phyloP scores from a whole-genome alignment of 2,888 invertebrate genomes.

The Diogma glabrata region DNA sequence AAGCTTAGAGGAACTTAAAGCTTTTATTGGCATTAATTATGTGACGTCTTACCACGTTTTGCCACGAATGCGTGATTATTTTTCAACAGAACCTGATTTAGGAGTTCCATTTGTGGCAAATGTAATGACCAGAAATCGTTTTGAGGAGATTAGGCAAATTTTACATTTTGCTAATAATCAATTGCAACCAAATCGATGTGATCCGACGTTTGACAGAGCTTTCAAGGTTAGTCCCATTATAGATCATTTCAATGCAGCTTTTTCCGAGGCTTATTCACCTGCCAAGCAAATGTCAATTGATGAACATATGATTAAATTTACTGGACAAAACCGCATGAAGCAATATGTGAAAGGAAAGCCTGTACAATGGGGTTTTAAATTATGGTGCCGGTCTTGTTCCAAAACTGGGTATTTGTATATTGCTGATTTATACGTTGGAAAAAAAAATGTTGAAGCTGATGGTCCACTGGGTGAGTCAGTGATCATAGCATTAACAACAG shows the following conservation, averaged over 20 bases:
- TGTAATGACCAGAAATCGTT: not conserved
- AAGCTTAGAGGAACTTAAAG: not conserved
- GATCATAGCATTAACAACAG: constrained; percentile 2
- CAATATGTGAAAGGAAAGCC: constrained; percentile 19
- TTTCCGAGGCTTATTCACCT: constrained; percentile 9
- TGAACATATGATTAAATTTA: constrained; percentile 20
- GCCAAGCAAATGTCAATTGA: constrained; percentile 17
- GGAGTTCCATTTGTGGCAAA: not conserved
- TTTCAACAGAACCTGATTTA: not conserved
- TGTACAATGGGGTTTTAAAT: not conserved
- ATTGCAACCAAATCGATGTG: not conserved
- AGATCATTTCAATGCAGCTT: not conserved
- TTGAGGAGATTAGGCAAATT: not conserved
- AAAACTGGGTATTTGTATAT: not conserved
- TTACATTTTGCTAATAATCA: not conserved
- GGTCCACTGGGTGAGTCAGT: constrained; percentile 11
- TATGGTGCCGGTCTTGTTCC: not conserved
- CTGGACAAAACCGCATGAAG: constrained; percentile 17
- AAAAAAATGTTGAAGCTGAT: constrained; percentile 1
- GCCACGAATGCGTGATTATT: not conserved
- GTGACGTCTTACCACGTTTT: not conserved
- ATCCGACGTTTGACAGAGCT: not conserved
- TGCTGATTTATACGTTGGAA: not conserved
- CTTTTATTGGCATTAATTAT: not conserved
- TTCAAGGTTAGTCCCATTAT: not conserved